Evolutionary conservation across 2,888 invertebrate species (phyloP).

Genomic region (Tetragonisca angustula): DNA sequence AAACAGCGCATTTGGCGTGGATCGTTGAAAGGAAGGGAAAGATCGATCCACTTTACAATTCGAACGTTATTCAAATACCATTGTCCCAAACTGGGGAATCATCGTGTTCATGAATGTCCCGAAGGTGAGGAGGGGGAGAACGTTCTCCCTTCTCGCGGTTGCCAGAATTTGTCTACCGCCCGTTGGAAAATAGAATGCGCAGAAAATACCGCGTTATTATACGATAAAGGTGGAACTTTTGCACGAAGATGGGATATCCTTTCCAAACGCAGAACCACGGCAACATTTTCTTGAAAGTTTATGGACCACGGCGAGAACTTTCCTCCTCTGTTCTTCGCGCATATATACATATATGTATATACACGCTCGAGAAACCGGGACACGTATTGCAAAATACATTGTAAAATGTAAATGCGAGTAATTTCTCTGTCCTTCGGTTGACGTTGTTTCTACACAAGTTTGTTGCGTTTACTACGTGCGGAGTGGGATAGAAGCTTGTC

Average conservation of each 20-base stretch:
- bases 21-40: slow-evolving; percentile 7
- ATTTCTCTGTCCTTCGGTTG: background rate
- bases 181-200: slow-evolving; percentile 28
- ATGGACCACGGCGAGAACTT: background rate
- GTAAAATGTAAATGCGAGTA: background rate
- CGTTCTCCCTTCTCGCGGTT: background rate
- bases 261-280: background rate
- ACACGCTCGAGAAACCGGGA: background rate
- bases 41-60: slow-evolving; percentile 16
- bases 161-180: slow-evolving; percentile 32
- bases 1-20: slow-evolving; percentile 10
- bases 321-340: slow-evolving; percentile 3
- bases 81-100: slow-evolving; percentile 19
- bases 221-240: slow-evolving; percentile 26
- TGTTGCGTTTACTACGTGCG: background rate
- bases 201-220: slow-evolving; percentile 39
- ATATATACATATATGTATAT: background rate
- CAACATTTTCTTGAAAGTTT: slow-evolving; percentile 16
- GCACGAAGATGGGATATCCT: slow-evolving; percentile 25
- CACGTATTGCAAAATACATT: background rate
- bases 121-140: background rate
- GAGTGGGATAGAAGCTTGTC: background rate
- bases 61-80: slow-evolving; percentile 25
- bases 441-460: background rate
- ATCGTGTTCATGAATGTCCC: background rate